Base-by-base conservation (phyloP, 2,888 invertebrate genomes). In the Drosophila dives region DNA sequence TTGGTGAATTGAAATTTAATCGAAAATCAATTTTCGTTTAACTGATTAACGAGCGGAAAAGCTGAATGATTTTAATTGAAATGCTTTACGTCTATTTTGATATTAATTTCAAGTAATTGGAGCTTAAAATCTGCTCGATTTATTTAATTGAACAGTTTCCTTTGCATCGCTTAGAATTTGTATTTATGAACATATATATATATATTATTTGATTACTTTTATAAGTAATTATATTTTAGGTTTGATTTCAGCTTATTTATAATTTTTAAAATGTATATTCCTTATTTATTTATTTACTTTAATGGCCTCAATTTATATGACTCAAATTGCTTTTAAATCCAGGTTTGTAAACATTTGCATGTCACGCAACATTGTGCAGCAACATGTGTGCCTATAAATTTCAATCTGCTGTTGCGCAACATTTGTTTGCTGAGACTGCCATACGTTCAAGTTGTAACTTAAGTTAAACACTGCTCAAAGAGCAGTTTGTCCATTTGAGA, bases 1-100 rank as follows among this genome's bases (percentile, higher is more conserved):
- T 73, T 54, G 45, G 48, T 42, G 64, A 79, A 72, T 68, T 63
- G 49, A 55, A 72, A 68, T 62, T 65, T 54, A 79, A 79, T 76
- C 72, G 60, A 78, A 70, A 59, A 49, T 36, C 61, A 45, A 63
- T 51, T 53, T 51, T 36, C 45, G 40, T 58, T 15, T 23, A 15
- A 20, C 8, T 48, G 45, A 60, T 54, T 55, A 51, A 56, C 58
- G 53, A 32, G 17, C 11, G 45, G 1, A n/a, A 58, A 66, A 38
- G 11, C 12, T 42, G 17, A 20, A 3, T 33, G n/a, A n/a, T 26
- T 26, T 20, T 23, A 8, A 29, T 38, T n/a, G 3, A 32, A 38
- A n/a, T n/a, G 29, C 10, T 15, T 17, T 29, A 32, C 20, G 29
- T 56, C 15, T 3, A 10, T 17, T 58, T 23, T 7, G 23, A 45